Evolutionary conservation across 2,113 vertebrate species (phyloP), one percentile per base, ranked within the genome.

Genomic region (Lycaon pictus): DNA sequence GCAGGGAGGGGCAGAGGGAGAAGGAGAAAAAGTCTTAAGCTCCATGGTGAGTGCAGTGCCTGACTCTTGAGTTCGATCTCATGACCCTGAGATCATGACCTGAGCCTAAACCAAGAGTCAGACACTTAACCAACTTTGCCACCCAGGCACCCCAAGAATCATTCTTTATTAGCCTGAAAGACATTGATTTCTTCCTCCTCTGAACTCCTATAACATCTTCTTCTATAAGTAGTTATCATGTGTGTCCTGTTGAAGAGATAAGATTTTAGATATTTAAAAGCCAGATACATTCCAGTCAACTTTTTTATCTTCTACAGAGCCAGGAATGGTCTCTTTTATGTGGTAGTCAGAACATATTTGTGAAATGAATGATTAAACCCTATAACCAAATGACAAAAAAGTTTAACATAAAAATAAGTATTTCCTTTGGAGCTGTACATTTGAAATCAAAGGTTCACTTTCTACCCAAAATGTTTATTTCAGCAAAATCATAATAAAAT

Each of bases 271-370:
- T 17, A n/a, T 48, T n/a, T 92, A 79, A 85, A 89, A 84, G 67
- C 56, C 55, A 72, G 10, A 29, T 85, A 93, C 11, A 53, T 85
- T 95, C 81, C 23, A 67, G 12, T 82, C 72, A 80, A 89, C 37
- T 93, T 63, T 87, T 79, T 94, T 94, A 29, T 67, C 8, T 37
- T 89, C 6, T 13, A 29, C 20, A 81, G 25, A 95, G 67, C 43
- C 53, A 10, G 19, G 20, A 43, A 90, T 76, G 35, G 16, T 93
- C 29, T 79, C 29, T 85, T 93, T 62, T 37, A 62, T 88, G 85
- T 86, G 76, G 56, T 65, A 86, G 32, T 97, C 23, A 87, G 88
- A 95, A 86, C 85, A 63, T 85, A 88, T 77, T 92, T 90, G 20
- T 90, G 48, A 95, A 93, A 60, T 90, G 51, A 81, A 43, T 87